These are phyloP conservation scores for Ectemnius lituratus DNA, from an alignment of 2,888 invertebrate species.

Conservation along the genomic window DNA sequence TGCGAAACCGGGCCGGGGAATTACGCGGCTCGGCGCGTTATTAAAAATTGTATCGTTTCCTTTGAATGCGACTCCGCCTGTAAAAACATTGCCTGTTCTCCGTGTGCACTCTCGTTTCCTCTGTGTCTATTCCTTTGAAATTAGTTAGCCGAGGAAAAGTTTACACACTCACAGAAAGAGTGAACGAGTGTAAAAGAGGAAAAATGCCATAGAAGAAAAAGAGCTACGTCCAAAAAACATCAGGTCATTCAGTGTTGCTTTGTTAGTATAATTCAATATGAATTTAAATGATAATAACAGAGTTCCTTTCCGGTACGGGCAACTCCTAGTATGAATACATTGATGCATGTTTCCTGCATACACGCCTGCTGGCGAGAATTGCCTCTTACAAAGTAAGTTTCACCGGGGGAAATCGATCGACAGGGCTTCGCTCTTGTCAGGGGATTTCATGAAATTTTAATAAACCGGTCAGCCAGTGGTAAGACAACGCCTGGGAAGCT, in stretches of 20 bases:
- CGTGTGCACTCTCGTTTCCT: no score
- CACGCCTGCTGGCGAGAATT: not conserved
- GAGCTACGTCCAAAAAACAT: not conserved
- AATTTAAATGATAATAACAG: constrained; percentile 4
- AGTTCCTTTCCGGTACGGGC: not conserved
- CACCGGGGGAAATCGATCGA: constrained; percentile 12
- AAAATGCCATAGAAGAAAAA: no score
- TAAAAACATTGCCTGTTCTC: no score
- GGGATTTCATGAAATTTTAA: constrained; percentile 55
- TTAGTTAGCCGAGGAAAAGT: no score
- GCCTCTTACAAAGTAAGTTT: constrained; percentile 1
- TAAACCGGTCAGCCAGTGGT: constrained; percentile 12
- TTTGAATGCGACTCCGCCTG: no score
- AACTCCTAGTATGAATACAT: not conserved
- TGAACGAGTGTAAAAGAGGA: no score
- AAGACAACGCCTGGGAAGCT: constrained; percentile 25
- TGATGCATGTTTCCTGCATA: not conserved
- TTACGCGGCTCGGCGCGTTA: no score
- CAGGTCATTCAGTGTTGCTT: not conserved
- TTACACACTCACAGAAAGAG: no score
- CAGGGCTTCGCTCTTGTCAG: constrained; percentile 18
- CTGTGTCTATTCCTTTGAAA: no score
- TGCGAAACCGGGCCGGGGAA: no score
- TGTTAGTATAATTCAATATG: not conserved
- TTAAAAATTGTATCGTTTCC: no score